Evolutionary conservation across 2,888 invertebrate species (phyloP).

Genomic region (Fissipunctia ypsillon): DNA sequence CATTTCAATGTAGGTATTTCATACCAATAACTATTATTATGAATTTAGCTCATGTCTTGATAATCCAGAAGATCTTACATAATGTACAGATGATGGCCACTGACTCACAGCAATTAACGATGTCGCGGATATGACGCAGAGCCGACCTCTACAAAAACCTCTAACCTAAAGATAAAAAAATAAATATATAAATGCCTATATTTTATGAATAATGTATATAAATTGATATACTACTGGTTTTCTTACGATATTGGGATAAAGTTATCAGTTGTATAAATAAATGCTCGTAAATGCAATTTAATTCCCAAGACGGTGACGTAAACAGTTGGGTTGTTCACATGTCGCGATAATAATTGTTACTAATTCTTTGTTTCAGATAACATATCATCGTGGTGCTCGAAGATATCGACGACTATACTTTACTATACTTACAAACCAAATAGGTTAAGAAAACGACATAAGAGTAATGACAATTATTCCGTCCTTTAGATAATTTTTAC

Average conservation of each 20-base stretch:
- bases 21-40: constrained; percentile 28
- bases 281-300: constrained; percentile 33
- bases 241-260: constrained; percentile 8
- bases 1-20: constrained; percentile 16
- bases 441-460: constrained; percentile 73
- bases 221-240: not conserved
- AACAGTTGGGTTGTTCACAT: constrained; percentile 29
- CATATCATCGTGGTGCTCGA: constrained; percentile 72
- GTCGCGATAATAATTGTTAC: constrained; percentile 43
- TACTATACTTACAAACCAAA: constrained; percentile 73
- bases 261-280: constrained; percentile 1
- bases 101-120: constrained; percentile 71
- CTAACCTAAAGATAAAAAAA: constrained; percentile 37
- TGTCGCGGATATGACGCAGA: constrained; percentile 72
- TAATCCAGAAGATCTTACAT: constrained; percentile 50
- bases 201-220: constrained; percentile 17
- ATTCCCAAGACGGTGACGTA: not conserved
- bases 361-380: constrained; percentile 84
- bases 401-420: constrained; percentile 74
- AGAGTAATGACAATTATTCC: constrained; percentile 78
- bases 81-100: constrained; percentile 55
- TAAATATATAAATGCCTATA: constrained; percentile 34
- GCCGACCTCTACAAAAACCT: constrained; percentile 48
- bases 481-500: constrained; percentile 80
- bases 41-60: constrained; percentile 34